Evolutionary conservation across 1,140 invertebrate genomes (phyloP).

Genomic region (Cyphomyrmex costatus): DNA sequence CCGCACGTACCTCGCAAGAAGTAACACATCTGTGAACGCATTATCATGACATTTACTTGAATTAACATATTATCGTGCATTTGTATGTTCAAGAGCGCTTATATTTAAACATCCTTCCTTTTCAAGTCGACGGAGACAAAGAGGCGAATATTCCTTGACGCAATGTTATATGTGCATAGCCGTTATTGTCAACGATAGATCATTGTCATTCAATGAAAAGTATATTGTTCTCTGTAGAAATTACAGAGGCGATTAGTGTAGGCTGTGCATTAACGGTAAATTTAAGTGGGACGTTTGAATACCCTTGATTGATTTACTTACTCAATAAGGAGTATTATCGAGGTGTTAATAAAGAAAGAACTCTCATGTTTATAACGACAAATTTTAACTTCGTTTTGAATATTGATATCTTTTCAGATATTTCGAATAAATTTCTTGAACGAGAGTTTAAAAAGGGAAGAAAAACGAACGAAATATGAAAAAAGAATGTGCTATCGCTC

Average conservation of each 20-base stretch:
- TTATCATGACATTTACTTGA: conserved; percentile 35
- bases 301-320: not conserved
- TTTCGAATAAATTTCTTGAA: conserved; percentile 5
- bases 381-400: not conserved
- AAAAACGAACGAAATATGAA: not conserved
- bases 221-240: conserved; percentile 67
- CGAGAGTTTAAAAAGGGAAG: not conserved
- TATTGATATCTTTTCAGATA: not conserved
- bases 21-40: not conserved
- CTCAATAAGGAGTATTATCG: not conserved
- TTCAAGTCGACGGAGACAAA: conserved; percentile 38
- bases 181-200: conserved; percentile 57
- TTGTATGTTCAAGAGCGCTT: not conserved
- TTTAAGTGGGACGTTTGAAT: conserved; percentile 9
- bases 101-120: conserved; percentile 27
- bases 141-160: conserved; percentile 33
- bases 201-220: conserved; percentile 59
- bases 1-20: not conserved
- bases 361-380: not conserved
- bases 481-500: not conserved
- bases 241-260: conserved; percentile 56
- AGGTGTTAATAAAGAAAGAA: not conserved
- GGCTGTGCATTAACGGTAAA: conserved; percentile 27
- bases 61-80: conserved; percentile 49
- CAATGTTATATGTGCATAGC: conserved; percentile 4